Evolutionary conservation across 2,113 vertebrate genomes (phyloP), one percentile per base, ranked within the genome.

Genomic region (Cyphomyrus plagiostoma): DNA sequence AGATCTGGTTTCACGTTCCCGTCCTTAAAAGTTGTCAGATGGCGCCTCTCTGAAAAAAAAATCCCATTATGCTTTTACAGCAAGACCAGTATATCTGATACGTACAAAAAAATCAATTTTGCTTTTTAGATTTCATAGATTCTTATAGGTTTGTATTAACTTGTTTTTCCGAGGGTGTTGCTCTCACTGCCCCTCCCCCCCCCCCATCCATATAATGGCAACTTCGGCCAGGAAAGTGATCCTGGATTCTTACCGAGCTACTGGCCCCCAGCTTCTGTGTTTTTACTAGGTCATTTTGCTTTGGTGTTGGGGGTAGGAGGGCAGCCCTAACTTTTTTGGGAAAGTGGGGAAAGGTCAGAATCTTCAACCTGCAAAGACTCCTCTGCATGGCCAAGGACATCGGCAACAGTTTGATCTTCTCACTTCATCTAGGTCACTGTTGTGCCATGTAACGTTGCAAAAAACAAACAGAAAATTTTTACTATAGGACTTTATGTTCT

Each of bases 91-190:
- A 56, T 87, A 35, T 53, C 50, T 87, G 85, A 53, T 53, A 53
- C 6, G 74, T 80, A 13, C n/a, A 87, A 53, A 48, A 87, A 35
- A 52, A 87, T 84, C 39, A n/a, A 46, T 84, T 35, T 84, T 46
- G 45, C 19, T 48, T 84, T 84, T 84, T 48, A 84, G 82, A 23
- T 84, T 46, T 84, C 42, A 84, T 84, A 84, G 82, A 85, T 86
- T 86, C 26, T 17, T 86, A 17, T 52, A 53, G 48, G 49, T 86
- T 30, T 10, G n/a, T 53, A 86, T 23, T 86, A 86, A 30, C 49
- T 86, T 50, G 4, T 86, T 52, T 30, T 30, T 86, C 49, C 7
- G 0, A 86, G 49, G 85, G 21, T 84, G 21, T 48, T 84, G 42
- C 46, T 84, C 39, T 84, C 45, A n/a, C 7, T 48, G 45, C 19